A percentile compares a stretch with the other conserved stretches of the same genome.
Conservation (phyloP, 2,113 vertebrate genomes). For the Diadophis punctatus region DNA sequence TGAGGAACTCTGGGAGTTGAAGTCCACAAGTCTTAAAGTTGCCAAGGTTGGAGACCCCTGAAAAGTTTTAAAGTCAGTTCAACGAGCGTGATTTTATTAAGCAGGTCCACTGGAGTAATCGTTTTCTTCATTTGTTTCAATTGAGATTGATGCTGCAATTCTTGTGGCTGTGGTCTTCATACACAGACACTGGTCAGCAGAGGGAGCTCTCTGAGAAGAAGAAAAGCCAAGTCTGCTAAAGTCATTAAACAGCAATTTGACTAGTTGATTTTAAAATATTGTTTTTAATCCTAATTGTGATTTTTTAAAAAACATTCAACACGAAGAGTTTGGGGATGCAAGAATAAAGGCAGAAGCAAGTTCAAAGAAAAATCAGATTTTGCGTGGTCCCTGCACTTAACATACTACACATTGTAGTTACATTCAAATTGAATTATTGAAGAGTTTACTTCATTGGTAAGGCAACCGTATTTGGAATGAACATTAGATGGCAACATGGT, state of each 20-base stretch:
- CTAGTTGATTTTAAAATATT: background rate
- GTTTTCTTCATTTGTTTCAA: background rate
- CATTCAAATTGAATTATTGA: background rate
- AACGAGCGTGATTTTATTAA: background rate
- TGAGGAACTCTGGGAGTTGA: too few species aligned
- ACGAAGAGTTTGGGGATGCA: background rate
- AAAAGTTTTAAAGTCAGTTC: background rate
- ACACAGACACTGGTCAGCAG: conserved; percentile 37
- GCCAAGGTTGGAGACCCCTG: too few species aligned
- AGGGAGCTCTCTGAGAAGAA: conserved; percentile 59
- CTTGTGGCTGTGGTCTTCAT: background rate
- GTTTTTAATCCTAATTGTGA: background rate
- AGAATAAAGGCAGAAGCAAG: background rate
- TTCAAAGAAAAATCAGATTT: background rate
- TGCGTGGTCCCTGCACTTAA: background rate
- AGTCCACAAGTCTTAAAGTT: too few species aligned
- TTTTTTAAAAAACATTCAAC: background rate
- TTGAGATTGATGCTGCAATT: background rate
- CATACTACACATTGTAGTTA: background rate
- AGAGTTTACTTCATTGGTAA: background rate
- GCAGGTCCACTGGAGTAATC: background rate
- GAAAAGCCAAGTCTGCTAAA: background rate
- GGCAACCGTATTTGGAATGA: background rate
- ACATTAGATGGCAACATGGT: background rate
- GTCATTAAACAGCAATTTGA: background rate